Evolutionary conservation across 1,140 invertebrate species (phyloP).

Genomic region (Musca domestica): DNA sequence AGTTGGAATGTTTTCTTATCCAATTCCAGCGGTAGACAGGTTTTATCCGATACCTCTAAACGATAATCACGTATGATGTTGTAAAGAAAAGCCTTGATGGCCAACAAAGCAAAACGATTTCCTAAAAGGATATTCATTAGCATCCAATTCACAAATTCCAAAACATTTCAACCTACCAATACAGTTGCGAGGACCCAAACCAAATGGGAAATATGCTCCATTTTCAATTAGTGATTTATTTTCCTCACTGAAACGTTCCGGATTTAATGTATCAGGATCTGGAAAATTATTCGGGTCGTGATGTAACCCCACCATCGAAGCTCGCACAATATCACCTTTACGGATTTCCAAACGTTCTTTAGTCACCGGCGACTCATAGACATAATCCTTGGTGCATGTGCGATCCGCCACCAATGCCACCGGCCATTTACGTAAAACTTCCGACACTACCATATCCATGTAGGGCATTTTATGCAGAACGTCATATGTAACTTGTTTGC

Average conservation of each 20-base stretch:
- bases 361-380: conserved; percentile 25
- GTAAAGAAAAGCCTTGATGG: conserved; percentile 60
- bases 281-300: conserved; percentile 56
- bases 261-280: conserved; percentile 56
- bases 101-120: conserved; percentile 60
- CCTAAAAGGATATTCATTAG: not conserved
- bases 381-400: conserved; percentile 40
- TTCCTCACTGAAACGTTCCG: conserved; percentile 56
- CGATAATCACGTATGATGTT: conserved; percentile 31
- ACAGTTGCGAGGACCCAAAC: conserved; percentile 51
- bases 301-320: conserved; percentile 51
- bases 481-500: conserved; percentile 35
- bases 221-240: conserved; percentile 40
- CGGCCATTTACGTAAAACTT: conserved; percentile 59
- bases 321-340: conserved; percentile 30
- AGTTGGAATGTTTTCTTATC: too few species aligned
- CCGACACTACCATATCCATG: conserved; percentile 53
- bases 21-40: conserved; percentile 24
- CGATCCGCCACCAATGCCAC: conserved; percentile 52
- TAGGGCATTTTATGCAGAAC: conserved; percentile 51
- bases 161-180: conserved; percentile 48
- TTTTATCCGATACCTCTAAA: conserved; percentile 21
- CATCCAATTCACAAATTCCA: not conserved
- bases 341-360: conserved; percentile 6
- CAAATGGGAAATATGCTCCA: conserved; percentile 45